Evolutionary conservation across 1,140 invertebrate species (phyloP), one percentile per base, ranked within the genome.

Genomic region (Zophobas morio): DNA sequence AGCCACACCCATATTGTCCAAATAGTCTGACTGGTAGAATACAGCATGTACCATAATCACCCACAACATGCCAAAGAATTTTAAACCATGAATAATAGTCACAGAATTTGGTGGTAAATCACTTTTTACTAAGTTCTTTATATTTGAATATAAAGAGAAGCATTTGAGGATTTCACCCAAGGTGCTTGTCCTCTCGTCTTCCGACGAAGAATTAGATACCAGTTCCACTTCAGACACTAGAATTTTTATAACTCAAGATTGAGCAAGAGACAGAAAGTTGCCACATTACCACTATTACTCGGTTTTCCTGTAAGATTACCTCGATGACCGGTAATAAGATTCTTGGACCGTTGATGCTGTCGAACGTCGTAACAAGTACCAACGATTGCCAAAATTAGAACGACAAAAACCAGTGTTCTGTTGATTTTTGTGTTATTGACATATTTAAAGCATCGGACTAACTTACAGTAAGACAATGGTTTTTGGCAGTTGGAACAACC

Each of bases 31-130:
- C 76, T 84, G 82, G 74, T 86, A 89, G 78, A 84, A 88, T 6
- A 87, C 53, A 2, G 85, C 84, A 54, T 90, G 89, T 1, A 83
- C 83, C 70, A 86, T 79, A 2, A 88, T 84, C 8, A 89, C 86
- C 88, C 88, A 90, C 2, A 86, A n/a, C 87, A 89, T 89, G 8
- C 85, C 83, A 5, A 88, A 80, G 78, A 88, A 87, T 77, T 84
- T 82, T 1, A 89, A 4, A 0, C 88, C 87, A 51, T 89, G 87
- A n/a, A 89, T 85, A 0, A 78, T 33, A 0, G 79, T 39, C 1
- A 89, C 35, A 0, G 84, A 81, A 49, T 87, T 82, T 0, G 57
- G 1, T 1, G 56, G 35, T 0, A 84, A 34, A 39, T 84, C 83
- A 0, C 84, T 85, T 56, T 83, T 86, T 0, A 86, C 79, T 66